These are phyloP conservation scores for Parelbella ahira DNA, from an alignment of 2,888 invertebrate genomes.

Conservation along the genomic window DNA sequence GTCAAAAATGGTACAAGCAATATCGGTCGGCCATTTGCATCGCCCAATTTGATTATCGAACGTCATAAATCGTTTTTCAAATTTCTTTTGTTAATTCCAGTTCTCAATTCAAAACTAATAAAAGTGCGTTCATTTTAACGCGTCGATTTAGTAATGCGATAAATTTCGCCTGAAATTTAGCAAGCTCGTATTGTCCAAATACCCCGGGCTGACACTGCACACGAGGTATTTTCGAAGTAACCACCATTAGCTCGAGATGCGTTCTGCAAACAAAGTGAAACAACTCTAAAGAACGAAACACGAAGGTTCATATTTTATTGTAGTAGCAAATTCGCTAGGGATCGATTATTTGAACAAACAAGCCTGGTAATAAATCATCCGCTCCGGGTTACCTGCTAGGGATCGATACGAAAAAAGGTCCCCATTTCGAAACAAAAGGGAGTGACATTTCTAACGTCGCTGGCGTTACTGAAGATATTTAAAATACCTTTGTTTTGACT, in stretches of 20 bases:
- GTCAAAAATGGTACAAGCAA: no score
- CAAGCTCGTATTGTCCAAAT: slow-evolving; percentile 59
- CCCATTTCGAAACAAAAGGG: slow-evolving; percentile 65
- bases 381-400: slow-evolving; percentile 71
- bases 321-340: slow-evolving; percentile 40
- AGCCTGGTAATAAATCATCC: slow-evolving; percentile 74
- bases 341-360: slow-evolving; percentile 79
- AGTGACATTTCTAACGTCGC: slow-evolving; percentile 63
- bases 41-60: slow-evolving; percentile 1
- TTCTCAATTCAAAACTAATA: slow-evolving; percentile 3
- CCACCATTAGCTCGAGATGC: slow-evolving; percentile 64
- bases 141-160: slow-evolving; percentile 34
- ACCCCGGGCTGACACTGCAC: slow-evolving; percentile 35
- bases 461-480: slow-evolving; percentile 30
- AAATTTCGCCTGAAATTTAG: slow-evolving; percentile 60
- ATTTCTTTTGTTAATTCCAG: background rate
- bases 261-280: slow-evolving; percentile 26
- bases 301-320: slow-evolving; percentile 21
- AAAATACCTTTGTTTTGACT: slow-evolving; percentile 18
- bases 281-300: slow-evolving; percentile 1
- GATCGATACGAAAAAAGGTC: slow-evolving; percentile 67
- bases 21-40: slow-evolving; percentile 1
- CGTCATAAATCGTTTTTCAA: slow-evolving; percentile 4
- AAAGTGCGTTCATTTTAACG: slow-evolving; percentile 8
- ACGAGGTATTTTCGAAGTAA: slow-evolving; percentile 53